Evolutionary conservation across 2,113 vertebrate species (phyloP).

Genomic region (Myxocyprinus asiaticus): DNA sequence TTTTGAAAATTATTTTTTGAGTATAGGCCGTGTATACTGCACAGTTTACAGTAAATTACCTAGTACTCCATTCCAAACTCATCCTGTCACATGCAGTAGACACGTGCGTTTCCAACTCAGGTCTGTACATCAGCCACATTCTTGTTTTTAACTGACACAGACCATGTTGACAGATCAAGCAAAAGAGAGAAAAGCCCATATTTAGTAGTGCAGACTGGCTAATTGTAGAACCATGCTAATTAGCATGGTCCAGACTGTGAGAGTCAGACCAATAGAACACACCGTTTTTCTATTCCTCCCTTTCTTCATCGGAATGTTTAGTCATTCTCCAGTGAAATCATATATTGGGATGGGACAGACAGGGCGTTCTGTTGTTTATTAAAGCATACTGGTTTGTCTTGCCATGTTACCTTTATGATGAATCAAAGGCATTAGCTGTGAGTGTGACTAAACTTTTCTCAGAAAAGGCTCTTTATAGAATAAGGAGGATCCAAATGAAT

Average conservation of each 20-base stretch:
- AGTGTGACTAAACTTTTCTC: too few species aligned
- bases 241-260: background rate
- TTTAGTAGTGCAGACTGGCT: background rate
- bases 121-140: too few species aligned
- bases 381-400: background rate
- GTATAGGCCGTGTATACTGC: too few species aligned
- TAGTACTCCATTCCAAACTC: too few species aligned
- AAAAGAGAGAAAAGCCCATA: background rate
- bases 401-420: background rate
- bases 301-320: background rate
- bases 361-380: background rate
- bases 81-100: too few species aligned
- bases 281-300: too few species aligned
- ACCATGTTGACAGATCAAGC: background rate
- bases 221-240: background rate
- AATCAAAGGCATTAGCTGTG: too few species aligned
- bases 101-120: too few species aligned
- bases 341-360: background rate
- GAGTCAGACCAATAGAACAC: background rate
- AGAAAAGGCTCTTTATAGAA: too few species aligned
- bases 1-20: too few species aligned
- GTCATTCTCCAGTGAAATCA: background rate
- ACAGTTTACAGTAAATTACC: too few species aligned
- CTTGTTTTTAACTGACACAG: conserved; percentile 5
- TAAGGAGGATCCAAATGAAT: too few species aligned